Percentiles rank a stretch among this genome's conserved stretches.
Conservation (phyloP, 1,140 invertebrate species). For the Chrysopa pallens region DNA sequence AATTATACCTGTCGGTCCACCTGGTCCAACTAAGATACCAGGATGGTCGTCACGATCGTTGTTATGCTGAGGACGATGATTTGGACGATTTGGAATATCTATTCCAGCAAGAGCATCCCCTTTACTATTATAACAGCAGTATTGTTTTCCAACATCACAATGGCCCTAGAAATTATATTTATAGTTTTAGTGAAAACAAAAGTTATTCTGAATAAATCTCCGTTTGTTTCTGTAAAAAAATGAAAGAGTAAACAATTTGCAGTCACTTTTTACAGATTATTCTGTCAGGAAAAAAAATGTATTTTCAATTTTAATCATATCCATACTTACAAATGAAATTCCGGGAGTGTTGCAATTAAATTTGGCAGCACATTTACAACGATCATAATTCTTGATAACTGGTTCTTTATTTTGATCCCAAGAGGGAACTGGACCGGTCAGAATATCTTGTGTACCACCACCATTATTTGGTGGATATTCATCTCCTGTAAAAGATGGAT, state of each 20-base stretch:
- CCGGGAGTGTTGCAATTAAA: slow-evolving; percentile 34
- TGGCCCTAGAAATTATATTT: slow-evolving; percentile 22
- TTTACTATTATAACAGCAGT: slow-evolving; percentile 29
- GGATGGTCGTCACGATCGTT: slow-evolving; percentile 12
- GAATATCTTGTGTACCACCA: slow-evolving; percentile 8
- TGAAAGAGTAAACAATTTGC: no score
- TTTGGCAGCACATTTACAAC: slow-evolving; percentile 31
- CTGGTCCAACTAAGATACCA: slow-evolving; percentile 34
- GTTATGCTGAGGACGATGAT: slow-evolving; percentile 16
- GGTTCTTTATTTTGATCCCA: slow-evolving; percentile 22
- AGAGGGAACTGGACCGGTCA: slow-evolving; percentile 24
- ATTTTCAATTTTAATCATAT: no score
- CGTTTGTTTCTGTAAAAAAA: no score
- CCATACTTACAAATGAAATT: slow-evolving; percentile 32
- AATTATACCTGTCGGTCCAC: slow-evolving; percentile 31
- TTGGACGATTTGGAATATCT: slow-evolving; percentile 11
- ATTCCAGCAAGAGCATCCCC: slow-evolving; percentile 15
- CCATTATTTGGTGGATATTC: slow-evolving; percentile 5
- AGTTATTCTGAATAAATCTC: background rate
- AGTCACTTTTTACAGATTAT: no score
- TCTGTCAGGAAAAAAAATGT: no score
- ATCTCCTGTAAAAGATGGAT: slow-evolving; percentile 1
- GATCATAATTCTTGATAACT: slow-evolving; percentile 24
- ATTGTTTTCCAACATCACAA: slow-evolving; percentile 30
- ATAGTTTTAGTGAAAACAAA: no score